Evolutionary conservation across 2,113 vertebrate genomes (phyloP), one percentile per base, ranked within the genome.

Genomic region (Stercorarius parasiticus): DNA sequence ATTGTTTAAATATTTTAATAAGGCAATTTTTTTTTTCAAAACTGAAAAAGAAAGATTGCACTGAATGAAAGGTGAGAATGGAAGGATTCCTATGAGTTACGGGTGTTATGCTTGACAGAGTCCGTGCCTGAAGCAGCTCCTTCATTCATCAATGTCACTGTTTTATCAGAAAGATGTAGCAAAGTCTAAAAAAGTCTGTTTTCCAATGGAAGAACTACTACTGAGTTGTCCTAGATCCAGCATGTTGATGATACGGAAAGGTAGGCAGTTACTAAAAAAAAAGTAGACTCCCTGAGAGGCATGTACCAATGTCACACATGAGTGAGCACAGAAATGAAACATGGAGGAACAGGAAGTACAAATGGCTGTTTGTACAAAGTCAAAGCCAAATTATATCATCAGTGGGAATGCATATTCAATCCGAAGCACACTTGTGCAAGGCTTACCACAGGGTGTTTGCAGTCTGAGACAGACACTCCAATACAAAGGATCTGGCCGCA

Each of bases 311-410:
- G 59, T 86, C 67, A 96, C 87, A 93, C 49, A 83, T 62, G 77
- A 96, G 12, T 5, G 78, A 91, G 59, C 90, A 88, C 0, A 2
- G 83, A 88, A 74, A 86, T 58, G 83, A 86, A 71, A 71, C 32
- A 47, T 6, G 4, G 32, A 83, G 76, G 67, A 88, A 80, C 71
- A 52, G 71, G 86, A 96, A 73, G 80, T 86, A 94, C 83, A 61
- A 91, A 93, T 27, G 45, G 18, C 80, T 77, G 23, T 25, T 55
- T 88, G 59, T 45, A 65, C 36, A 81, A 77, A 81, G 55, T 77
- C 80, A 65, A 76, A 81, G 83, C 80, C 91, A 97, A 96, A 91
- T 94, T n/a, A 23, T 65, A 73, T 69, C 86, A 86, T 73, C 72
- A 1, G 38, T 29, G 27, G 64, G 42, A 95, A 73, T 3, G 45